These are phyloP conservation scores for Taurulus bubalis DNA, from an alignment of 2,113 vertebrate species.

Conservation along the genomic window DNA sequence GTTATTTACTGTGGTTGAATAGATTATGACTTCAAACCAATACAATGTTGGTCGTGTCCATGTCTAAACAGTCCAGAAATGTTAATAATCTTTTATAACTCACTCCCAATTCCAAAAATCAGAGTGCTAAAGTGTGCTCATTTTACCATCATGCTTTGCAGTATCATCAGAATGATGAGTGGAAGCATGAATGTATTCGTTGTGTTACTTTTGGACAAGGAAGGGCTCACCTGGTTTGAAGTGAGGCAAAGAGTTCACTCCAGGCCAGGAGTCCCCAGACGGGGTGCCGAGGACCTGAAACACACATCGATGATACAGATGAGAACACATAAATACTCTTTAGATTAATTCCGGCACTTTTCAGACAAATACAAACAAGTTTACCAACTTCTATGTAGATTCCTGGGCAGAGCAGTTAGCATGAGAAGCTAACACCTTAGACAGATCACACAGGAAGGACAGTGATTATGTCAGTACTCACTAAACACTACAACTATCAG, in stretches of 20 bases:
- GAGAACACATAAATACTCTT: not conserved
- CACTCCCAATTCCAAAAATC: too few species aligned
- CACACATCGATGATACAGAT: not conserved
- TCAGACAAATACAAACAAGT: not conserved
- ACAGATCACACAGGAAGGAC: not conserved
- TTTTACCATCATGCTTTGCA: not conserved
- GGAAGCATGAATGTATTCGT: not conserved
- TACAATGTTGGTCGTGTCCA: not conserved
- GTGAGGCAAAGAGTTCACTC: constrained; percentile 93
- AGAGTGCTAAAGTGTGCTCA: too few species aligned
- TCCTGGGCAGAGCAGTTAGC: not conserved
- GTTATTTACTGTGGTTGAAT: too few species aligned
- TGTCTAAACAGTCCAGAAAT: not conserved
- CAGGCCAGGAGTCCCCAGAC: constrained; percentile 94
- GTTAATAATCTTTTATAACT: not conserved
- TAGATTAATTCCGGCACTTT: not conserved
- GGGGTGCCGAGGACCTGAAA: constrained; percentile 93
- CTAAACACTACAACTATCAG: not conserved
- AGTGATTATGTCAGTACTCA: not conserved
- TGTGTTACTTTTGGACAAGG: not conserved
- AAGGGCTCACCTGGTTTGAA: constrained; percentile 91
- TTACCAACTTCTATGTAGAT: too few species aligned
- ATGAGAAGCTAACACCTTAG: not conserved
- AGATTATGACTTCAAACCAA: too few species aligned
- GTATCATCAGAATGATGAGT: not conserved